These are phyloP conservation scores for Zelostemma sp. DNA, from an alignment of 1,140 invertebrate species.

Conservation along the genomic window DNA sequence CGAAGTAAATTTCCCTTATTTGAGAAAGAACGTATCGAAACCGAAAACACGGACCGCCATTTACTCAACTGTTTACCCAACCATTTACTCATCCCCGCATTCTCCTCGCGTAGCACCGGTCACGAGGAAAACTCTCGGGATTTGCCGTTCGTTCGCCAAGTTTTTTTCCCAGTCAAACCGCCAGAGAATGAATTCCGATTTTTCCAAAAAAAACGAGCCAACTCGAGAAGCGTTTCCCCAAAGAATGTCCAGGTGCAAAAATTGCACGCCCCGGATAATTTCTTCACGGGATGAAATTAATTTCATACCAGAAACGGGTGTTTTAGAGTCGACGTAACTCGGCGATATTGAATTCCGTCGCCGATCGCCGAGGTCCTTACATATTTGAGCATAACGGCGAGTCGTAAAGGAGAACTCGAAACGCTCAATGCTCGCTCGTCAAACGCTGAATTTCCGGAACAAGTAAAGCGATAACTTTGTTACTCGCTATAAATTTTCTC, in stretches of 20 bases:
- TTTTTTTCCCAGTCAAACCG: background rate
- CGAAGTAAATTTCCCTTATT: background rate
- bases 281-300: background rate
- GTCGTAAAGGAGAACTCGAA: background rate
- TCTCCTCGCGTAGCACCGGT: constrained; percentile 4
- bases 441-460: background rate
- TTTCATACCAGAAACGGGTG: background rate
- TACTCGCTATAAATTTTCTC: background rate
- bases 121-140: constrained; percentile 8
- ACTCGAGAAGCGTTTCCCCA: background rate
- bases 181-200: background rate
- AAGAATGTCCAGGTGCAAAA: too few relatives aligned
- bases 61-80: constrained; percentile 4
- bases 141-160: constrained; percentile 6
- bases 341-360: too few relatives aligned
- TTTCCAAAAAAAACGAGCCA: background rate
- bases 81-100: constrained; percentile 8
- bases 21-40: background rate
- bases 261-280: too few relatives aligned
- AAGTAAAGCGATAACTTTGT: background rate
- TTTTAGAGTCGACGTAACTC: background rate
- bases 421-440: background rate
- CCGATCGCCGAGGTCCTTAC: too few relatives aligned
- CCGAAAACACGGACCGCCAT: background rate
- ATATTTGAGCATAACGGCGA: too few relatives aligned